A percentile compares a stretch with the other conserved stretches of the same genome.
Evolutionary conservation across 1,140 invertebrate genomes (phyloP).

Genomic region (Gerris buenoi): DNA sequence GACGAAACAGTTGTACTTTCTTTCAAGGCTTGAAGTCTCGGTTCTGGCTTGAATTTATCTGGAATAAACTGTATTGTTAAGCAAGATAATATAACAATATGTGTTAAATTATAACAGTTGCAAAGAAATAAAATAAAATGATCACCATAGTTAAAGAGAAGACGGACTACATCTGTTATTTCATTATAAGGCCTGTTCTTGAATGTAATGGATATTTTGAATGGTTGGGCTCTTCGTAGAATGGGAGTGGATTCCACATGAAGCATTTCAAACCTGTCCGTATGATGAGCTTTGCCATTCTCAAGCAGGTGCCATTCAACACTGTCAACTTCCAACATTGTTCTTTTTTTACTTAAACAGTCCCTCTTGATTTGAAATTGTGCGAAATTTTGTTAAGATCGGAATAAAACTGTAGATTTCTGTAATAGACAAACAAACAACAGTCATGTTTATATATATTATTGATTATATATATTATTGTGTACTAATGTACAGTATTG

Average conservation of each 20-base stretch:
- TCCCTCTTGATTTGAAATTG: too few relatives aligned
- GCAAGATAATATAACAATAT: neutral
- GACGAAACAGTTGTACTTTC: neutral
- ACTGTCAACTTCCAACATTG: neutral
- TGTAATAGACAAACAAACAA: too few relatives aligned
- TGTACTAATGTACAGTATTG: too few relatives aligned
- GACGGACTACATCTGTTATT: neutral
- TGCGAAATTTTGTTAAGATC: too few relatives aligned
- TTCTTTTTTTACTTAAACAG: too few relatives aligned
- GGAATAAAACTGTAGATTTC: too few relatives aligned
- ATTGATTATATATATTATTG: too few relatives aligned
- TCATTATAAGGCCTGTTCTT: neutral
- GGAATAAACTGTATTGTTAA: neutral
- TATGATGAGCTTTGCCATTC: conserved; percentile 44
- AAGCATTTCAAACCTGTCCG: conserved; percentile 43
- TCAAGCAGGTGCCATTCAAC: conserved; percentile 22
- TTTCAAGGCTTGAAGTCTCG: neutral
- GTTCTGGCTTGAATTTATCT: neutral
- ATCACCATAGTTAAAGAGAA: neutral
- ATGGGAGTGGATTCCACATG: conserved; percentile 37
- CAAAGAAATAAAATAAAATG: neutral
- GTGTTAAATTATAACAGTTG: neutral
- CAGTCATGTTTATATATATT: too few relatives aligned
- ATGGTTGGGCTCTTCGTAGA: conserved; percentile 45
- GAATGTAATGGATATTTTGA: conserved; percentile 31